A percentile compares a stretch with the other conserved stretches of the same genome.
These are phyloP conservation scores for Cephus spinipes DNA, from an alignment of 2,888 invertebrate genomes.

Conservation along the genomic window DNA sequence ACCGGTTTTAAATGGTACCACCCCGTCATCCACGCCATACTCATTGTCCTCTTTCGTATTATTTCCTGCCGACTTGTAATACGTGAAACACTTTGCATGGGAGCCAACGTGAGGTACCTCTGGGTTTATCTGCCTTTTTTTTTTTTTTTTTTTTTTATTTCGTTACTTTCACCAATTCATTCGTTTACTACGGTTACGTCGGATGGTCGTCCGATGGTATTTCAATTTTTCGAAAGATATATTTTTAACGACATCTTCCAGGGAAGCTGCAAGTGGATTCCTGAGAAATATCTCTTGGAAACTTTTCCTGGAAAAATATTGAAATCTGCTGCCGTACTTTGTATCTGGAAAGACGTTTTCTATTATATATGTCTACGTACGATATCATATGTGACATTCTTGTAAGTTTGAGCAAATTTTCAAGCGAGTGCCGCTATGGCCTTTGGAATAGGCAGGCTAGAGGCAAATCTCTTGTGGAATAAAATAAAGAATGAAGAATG, in stretches of 20 bases:
- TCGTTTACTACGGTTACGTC: neutral
- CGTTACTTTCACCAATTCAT: neutral
- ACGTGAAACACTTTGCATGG: neutral
- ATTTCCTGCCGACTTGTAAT: neutral
- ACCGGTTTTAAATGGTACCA: conserved; percentile 7
- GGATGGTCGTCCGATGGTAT: neutral
- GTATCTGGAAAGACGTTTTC: neutral
- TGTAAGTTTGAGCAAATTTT: neutral
- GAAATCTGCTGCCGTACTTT: neutral
- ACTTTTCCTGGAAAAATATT: neutral
- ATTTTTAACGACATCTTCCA: neutral
- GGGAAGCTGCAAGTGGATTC: neutral
- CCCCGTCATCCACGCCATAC: neutral
- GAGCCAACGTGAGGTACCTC: neutral
- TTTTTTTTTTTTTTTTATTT: neutral
- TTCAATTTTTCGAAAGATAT: neutral
- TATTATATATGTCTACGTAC: neutral
- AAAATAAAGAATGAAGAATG: conserved; percentile 34
- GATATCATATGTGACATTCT: neutral
- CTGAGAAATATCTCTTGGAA: neutral
- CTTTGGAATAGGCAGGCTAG: neutral
- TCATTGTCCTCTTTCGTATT: neutral
- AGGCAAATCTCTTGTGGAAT: conserved; percentile 32
- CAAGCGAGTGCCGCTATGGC: neutral
- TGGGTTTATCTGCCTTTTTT: neutral